Evolutionary conservation across 1,140 invertebrate species (phyloP), one percentile per base, ranked within the genome.

Genomic region (Cherax destructor): DNA sequence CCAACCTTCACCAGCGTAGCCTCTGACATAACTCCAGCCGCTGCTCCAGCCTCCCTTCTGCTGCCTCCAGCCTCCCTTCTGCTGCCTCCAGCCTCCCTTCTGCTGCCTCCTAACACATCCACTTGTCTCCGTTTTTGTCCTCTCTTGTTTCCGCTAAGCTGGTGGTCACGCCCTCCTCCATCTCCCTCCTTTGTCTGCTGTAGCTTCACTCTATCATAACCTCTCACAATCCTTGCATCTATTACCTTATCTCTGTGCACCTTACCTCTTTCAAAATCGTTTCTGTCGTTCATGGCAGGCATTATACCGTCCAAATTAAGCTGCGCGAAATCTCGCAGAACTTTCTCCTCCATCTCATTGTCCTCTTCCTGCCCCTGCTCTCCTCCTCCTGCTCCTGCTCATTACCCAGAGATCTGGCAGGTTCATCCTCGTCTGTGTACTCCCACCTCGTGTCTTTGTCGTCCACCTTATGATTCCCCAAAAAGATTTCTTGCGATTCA

Each of bases 131-230:
- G 59, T 30, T 86, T 77, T 77, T 86, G 59, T 52, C 65, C 18
- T 78, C 74, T 78, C 30, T 56, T 59, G 52, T 74, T 86, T 86
- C 85, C 85, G 85, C 69, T 56, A 30, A 41, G 74, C 47, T 69
- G 24, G 52, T 86, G 5, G 30, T 69, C 72, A 78, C 85, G 85
- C 85, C 74, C 85, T 86, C 52, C 74, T 52, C 78, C 50, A 78
- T 11, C 50, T 18, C 61, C 74, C 59, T 86, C 61, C n/a, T n/a
- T 77, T 77, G 24, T 18, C 74, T 56, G n/a, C 74, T 30, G n/a
- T 24, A 61, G 1, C 74, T 30, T 30, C 41, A 50, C 52, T 78
- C 21, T 47, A 11, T n/a, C 50, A 74, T 78, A 74, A 3, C 76
- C 65, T 10, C 56, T 65, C 76, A 61, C 3, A 41, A 30, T 50